A percentile compares a stretch with the other conserved stretches of the same genome.
phyloP scores from a whole-genome alignment of 2,797 vertebrate genomes.

The Mus caroli region DNA sequence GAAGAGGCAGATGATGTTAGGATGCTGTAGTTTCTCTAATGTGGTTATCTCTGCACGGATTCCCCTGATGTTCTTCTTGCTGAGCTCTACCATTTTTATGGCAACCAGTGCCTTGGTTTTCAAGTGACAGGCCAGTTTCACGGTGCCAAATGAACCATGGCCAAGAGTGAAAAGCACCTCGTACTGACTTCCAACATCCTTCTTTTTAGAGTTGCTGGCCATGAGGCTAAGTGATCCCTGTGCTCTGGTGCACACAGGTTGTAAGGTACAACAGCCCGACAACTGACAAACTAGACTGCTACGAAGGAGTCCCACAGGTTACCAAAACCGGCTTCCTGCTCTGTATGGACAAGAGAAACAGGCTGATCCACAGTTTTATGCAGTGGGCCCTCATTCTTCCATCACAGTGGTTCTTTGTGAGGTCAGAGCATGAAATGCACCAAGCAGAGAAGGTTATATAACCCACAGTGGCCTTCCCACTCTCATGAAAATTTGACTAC shows the following conservation, averaged over 20 bases:
- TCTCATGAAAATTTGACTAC: too few species aligned
- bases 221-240: background rate
- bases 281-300: background rate
- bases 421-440: background rate
- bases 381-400: background rate
- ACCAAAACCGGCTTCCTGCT: background rate
- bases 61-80: rapidly evolving
- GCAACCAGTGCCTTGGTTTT: background rate
- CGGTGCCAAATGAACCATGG: background rate
- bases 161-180: background rate
- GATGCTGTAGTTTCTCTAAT: background rate
- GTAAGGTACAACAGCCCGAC: rapidly evolving
- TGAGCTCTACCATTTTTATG: background rate
- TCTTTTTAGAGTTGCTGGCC: background rate
- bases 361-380: background rate
- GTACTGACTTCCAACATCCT: background rate
- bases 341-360: background rate
- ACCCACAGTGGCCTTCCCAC: too few species aligned
- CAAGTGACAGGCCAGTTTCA: background rate
- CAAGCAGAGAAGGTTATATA: too few species aligned
- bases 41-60: background rate
- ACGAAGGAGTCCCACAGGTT: background rate
- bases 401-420: background rate
- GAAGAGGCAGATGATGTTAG: background rate
- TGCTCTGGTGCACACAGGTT: background rate